Evolutionary conservation across 2,797 vertebrate genomes (phyloP).

Genomic region (Sarcoramphus papa): DNA sequence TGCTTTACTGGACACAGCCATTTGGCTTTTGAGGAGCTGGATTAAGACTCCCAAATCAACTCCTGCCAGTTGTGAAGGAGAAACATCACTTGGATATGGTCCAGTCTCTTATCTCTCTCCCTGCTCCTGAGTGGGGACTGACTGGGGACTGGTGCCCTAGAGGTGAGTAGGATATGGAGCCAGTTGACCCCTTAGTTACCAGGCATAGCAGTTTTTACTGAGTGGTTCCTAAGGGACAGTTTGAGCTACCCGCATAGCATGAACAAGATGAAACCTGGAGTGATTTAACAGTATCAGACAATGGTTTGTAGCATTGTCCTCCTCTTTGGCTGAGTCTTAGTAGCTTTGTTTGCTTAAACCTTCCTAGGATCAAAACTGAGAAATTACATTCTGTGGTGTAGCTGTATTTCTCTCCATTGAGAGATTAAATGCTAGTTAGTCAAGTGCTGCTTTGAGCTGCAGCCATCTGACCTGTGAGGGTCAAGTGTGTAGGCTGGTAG

Average conservation of each 20-base stretch:
- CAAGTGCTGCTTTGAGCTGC: not conserved
- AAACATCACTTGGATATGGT: not conserved
- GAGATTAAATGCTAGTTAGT: not conserved
- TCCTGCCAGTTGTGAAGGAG: not conserved
- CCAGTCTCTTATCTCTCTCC: not conserved
- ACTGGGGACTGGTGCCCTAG: not conserved
- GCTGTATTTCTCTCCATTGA: not conserved
- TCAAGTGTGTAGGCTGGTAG: not conserved
- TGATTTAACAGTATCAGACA: not conserved
- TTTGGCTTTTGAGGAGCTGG: not conserved
- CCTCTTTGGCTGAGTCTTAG: not conserved
- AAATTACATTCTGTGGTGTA: not conserved
- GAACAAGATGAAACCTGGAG: not conserved
- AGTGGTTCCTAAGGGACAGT: not conserved
- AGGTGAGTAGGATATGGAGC: not conserved
- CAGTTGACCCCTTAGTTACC: not conserved
- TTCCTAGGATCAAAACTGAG: not conserved
- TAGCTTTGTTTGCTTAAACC: not conserved
- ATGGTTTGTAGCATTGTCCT: not conserved
- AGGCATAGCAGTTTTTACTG: not conserved
- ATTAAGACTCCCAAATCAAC: not conserved
- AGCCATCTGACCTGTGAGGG: not conserved
- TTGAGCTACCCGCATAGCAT: not conserved
- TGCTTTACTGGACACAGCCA: not conserved
- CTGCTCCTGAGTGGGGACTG: not conserved